Evolutionary conservation across 2,113 vertebrate species (phyloP).

Genomic region (Muntiacus muntjak): DNA sequence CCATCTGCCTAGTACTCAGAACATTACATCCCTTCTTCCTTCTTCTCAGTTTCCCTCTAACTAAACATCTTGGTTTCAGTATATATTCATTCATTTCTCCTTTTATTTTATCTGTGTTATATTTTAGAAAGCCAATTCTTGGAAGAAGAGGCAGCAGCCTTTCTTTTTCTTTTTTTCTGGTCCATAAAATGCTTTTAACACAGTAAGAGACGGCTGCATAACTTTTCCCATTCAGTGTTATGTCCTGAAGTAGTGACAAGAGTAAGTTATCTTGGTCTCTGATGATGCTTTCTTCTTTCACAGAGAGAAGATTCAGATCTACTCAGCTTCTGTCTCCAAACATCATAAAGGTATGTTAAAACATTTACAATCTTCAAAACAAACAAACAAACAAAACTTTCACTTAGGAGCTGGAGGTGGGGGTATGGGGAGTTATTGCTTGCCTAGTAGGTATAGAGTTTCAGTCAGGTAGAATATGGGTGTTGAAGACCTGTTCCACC

Average conservation of each 20-base stretch:
- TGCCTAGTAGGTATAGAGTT: neutral
- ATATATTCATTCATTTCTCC: neutral
- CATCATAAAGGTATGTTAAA: neutral
- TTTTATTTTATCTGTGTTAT: neutral
- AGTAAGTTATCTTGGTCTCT: neutral
- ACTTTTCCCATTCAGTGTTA: neutral
- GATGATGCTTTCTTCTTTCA: neutral
- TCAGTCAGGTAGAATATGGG: neutral
- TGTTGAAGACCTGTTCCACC: neutral
- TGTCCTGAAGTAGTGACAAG: neutral
- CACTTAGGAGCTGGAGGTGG: neutral
- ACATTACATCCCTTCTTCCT: neutral
- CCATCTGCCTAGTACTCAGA: neutral
- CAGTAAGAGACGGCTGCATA: neutral
- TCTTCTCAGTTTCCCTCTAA: neutral
- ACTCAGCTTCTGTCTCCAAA: neutral
- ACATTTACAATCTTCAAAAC: neutral
- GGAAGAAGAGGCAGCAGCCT: neutral
- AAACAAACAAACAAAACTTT: neutral
- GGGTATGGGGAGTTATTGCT: accelerated
- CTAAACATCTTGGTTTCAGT: neutral
- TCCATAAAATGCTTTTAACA: neutral
- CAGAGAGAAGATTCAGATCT: neutral
- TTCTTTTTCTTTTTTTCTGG: neutral
- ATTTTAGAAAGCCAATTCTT: neutral